Base-by-base conservation (phyloP, 2,113 vertebrate species). In the Hemibagrus wyckioides region DNA sequence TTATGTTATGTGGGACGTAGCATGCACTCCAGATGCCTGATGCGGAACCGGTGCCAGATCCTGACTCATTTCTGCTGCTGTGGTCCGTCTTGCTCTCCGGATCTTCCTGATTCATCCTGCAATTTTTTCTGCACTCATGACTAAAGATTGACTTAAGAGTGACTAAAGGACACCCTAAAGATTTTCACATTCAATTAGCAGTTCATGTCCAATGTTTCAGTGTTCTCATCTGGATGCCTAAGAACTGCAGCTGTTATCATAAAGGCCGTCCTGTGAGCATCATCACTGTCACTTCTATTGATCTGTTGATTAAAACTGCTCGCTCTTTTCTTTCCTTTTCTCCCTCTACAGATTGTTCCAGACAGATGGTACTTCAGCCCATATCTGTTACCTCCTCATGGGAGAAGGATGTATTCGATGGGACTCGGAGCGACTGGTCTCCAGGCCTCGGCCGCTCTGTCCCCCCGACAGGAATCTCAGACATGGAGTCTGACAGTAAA, bases 371-470 rank as follows among this genome's bases (percentile, higher is more conserved):
- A 85, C 89, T 94, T 87, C 94, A 92, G 82, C 88, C 93, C 39
- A 91, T 90, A 82, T 95, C 90, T 87, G 93, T 94, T 76, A 96
- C 93, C 77, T 95, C 95, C 13, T 95, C 93, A 76, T 94, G 95
- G 94, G 92, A 93, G 86, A 93, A 93, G 76, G 91, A 87, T 83
- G 93, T 80, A 0, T 92, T 93, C 50, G 91, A 90, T 54, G 94
- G 94, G 44, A 92, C 93, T 0, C 85, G 88, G 0, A 52, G 93
- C 50, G 88, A 92, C 13, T 95, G 95, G 96, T 94, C 95, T 65
- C 92, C 95, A 4, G 91, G 91, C 83, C 94, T 91, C 76, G 93
- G 90, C 77, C 92, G 90, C 83, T 11, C 69, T 1, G 41, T 48
- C 33, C 23, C 94, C 92, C 56, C 82, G 19, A 86, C 85, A 21